A percentile compares a stretch with the other conserved stretches of the same genome.
phyloP scores from a whole-genome alignment of 2,797 vertebrate species.

The Podarcis siculus region DNA sequence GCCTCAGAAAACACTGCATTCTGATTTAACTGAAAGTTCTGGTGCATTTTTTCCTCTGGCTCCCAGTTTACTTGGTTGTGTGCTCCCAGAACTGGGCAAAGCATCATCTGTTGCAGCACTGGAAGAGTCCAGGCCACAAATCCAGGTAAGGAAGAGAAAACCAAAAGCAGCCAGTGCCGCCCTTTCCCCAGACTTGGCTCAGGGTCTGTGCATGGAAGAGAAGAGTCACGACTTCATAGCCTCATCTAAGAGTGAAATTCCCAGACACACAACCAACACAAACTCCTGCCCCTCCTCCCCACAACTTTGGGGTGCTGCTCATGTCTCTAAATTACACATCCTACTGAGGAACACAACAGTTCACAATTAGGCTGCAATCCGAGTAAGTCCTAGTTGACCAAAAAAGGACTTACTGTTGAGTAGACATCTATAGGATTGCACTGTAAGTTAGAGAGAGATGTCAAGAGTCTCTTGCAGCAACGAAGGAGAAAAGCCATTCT shows the following conservation, averaged over 20 bases:
- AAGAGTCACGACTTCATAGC: no score
- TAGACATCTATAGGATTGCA: neutral
- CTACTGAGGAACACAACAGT: neutral
- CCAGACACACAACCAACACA: neutral
- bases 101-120: neutral
- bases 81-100: neutral
- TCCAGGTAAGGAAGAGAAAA: neutral
- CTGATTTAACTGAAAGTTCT: neutral
- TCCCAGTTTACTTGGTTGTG: neutral
- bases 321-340: no score
- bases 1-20: neutral
- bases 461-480: neutral
- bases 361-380: neutral
- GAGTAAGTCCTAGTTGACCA: neutral
- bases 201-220: neutral
- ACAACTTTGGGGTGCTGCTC: neutral
- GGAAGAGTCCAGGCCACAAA: no score
- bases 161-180: no score
- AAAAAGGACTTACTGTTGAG: neutral
- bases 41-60: neutral
- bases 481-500: neutral
- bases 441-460: neutral
- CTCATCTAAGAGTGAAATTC: neutral
- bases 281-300: neutral
- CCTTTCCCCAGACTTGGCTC: no score